Conservation (phyloP, 2,888 invertebrate species). For the Lapara coniferarum region DNA sequence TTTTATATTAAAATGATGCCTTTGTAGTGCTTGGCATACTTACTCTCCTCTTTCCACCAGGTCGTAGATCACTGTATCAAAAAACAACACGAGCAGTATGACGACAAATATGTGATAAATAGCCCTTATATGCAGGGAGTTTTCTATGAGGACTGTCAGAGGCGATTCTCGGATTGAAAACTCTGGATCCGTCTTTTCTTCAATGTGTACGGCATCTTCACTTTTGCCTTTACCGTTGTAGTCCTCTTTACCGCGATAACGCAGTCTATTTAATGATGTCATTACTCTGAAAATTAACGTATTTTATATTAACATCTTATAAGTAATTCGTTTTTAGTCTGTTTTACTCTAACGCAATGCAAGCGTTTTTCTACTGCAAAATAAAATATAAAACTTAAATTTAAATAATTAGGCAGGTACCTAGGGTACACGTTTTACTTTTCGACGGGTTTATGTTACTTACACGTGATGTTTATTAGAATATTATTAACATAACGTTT, state of each 20-base stretch:
- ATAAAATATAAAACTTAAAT: too few relatives aligned
- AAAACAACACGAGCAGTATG: slow-evolving; percentile 87
- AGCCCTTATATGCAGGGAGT: slow-evolving; percentile 89
- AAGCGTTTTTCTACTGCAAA: too few relatives aligned
- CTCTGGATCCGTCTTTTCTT: slow-evolving; percentile 49
- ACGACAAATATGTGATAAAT: slow-evolving; percentile 94
- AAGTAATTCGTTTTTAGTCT: too few relatives aligned
- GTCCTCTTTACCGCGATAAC: slow-evolving; percentile 40
- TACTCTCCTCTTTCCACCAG: slow-evolving; percentile 89
- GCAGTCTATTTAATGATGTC: slow-evolving; percentile 6
- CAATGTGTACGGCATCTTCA: slow-evolving; percentile 45
- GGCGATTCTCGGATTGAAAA: slow-evolving; percentile 90
- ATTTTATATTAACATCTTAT: neutral
- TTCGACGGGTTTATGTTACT: too few relatives aligned
- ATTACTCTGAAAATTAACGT: slow-evolving; percentile 28
- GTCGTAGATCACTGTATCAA: slow-evolving; percentile 89
- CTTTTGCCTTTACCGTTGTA: slow-evolving; percentile 49
- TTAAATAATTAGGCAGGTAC: too few relatives aligned
- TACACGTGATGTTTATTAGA: too few relatives aligned
- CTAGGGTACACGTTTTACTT: too few relatives aligned
- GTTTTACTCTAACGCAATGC: too few relatives aligned
- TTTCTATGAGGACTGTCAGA: slow-evolving; percentile 90
- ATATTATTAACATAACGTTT: too few relatives aligned
- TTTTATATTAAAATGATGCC: neutral
- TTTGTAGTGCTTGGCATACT: slow-evolving; percentile 59